These are phyloP conservation scores for Eupithecia vulgata DNA, from an alignment of 2,888 invertebrate species.

Conservation along the genomic window DNA sequence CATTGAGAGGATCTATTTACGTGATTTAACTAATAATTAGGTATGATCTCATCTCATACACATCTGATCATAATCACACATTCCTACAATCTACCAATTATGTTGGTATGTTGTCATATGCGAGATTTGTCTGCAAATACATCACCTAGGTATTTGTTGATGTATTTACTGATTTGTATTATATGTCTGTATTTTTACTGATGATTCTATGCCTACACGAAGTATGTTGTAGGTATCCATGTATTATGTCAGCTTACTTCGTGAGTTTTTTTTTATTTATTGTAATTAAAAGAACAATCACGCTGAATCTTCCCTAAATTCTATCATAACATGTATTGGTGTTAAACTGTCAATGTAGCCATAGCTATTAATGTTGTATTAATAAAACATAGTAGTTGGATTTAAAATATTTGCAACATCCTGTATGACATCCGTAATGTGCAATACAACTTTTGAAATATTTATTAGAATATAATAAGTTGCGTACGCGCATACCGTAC, in stretches of 20 bases:
- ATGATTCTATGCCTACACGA: background rate
- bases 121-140: slow-evolving; percentile 11
- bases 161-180: too few relatives aligned
- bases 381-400: background rate
- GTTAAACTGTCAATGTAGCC: background rate
- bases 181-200: too few relatives aligned
- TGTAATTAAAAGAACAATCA: background rate
- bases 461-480: background rate
- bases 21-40: slow-evolving; percentile 49
- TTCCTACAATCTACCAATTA: background rate
- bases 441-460: background rate
- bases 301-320: background rate
- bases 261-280: background rate
- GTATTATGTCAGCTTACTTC: background rate
- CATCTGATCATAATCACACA: slow-evolving; percentile 40
- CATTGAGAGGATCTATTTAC: slow-evolving; percentile 52
- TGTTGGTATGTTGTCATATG: slow-evolving; percentile 9
- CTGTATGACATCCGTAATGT: background rate
- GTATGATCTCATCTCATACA: slow-evolving; percentile 36
- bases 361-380: background rate
- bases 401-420: slow-evolving; percentile 7
- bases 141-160: background rate
- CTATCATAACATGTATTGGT: background rate
- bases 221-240: background rate
- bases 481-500: background rate